Evolutionary conservation across 2,888 invertebrate species (phyloP), one percentile per base, ranked within the genome.

Genomic region (Oligia strigilis): DNA sequence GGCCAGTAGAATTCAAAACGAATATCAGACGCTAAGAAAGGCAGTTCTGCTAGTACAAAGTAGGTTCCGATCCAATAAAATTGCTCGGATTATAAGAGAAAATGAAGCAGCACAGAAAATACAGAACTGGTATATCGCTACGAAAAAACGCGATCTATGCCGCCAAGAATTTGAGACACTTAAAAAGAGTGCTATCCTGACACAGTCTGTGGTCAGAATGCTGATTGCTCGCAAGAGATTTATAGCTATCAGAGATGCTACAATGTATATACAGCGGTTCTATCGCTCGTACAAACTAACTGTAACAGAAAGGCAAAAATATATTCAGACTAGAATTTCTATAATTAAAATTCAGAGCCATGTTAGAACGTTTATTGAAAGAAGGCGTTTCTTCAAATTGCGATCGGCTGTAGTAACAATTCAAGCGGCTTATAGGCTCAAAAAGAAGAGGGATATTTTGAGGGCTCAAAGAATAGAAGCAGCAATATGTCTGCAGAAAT

Each of bases 121-220:
- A 82, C 97, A 97, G 87, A 91, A 80, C 4, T 95, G 96, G 94
- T 97, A 94, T 88, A 92, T 90, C 80, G 94, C 93, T 72, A 82
- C 89, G 23, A 91, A 90, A 87, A 87, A 91, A 84, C 93, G 94
- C 19, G 91, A 93, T 78, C 75, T 85, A 72, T 93, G 93, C 79
- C 93, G 94, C 6, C 82, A 83, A 43, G 80, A 91, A 77, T 96
- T 90, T 89, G 80, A 94, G 76, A 90, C 84, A 62, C 67, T 95
- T 4, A 95, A 90, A 85, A 90, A 89, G 62, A 94, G 93, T 52
- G 88, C 91, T 14, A 89, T 95, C 29, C 87, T 86, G 4, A 88
- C 96, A 40, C 97, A 97, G 85, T 94, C 95, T 23, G 82, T 90
- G 19, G 93, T 94, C 81, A 94, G 97, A 62, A 95, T 94, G 94